A percentile compares a stretch with the other conserved stretches of the same genome.
These are phyloP conservation scores for Notechis scutatus DNA, from an alignment of 2,113 vertebrate species.

Conservation along the genomic window DNA sequence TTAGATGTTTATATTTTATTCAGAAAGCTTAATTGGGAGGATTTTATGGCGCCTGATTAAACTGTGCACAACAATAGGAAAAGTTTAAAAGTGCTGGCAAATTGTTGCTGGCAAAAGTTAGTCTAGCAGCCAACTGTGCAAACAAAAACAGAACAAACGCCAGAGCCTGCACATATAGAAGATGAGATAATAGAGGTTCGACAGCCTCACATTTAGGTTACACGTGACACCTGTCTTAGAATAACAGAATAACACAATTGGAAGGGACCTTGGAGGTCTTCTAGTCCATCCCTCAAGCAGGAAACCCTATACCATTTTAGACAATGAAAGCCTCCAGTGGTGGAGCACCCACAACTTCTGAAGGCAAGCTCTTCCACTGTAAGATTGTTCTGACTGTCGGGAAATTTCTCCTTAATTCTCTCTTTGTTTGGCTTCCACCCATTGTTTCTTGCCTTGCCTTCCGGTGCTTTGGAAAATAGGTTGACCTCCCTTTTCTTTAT, in stretches of 20 bases:
- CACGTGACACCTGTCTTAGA: background rate
- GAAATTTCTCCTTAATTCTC: background rate
- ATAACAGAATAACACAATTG: background rate
- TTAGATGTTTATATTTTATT: conserved; percentile 56
- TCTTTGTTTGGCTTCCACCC: background rate
- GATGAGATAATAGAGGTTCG: background rate
- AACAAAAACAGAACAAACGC: conserved; percentile 1
- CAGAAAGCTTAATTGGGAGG: conserved; percentile 51
- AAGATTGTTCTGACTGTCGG: background rate
- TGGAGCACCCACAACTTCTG: background rate
- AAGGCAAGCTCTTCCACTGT: background rate
- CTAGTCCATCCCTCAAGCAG: background rate
- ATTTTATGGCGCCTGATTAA: conserved; percentile 46
- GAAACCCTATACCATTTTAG: background rate
- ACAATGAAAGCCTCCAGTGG: background rate
- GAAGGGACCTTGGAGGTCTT: background rate
- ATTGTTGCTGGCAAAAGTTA: conserved; percentile 19
- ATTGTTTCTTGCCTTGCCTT: background rate
- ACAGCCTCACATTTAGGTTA: background rate
- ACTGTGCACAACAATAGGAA: conserved; percentile 27
- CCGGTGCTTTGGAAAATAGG: background rate
- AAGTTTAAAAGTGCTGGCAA: conserved; percentile 37
- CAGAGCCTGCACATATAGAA: background rate
- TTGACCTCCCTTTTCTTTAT: background rate
- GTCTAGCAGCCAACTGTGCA: conserved; percentile 10